Percentiles rank a stretch among this genome's conserved stretches.
Conservation (phyloP, 2,113 vertebrate genomes). For the Antennarius striatus region DNA sequence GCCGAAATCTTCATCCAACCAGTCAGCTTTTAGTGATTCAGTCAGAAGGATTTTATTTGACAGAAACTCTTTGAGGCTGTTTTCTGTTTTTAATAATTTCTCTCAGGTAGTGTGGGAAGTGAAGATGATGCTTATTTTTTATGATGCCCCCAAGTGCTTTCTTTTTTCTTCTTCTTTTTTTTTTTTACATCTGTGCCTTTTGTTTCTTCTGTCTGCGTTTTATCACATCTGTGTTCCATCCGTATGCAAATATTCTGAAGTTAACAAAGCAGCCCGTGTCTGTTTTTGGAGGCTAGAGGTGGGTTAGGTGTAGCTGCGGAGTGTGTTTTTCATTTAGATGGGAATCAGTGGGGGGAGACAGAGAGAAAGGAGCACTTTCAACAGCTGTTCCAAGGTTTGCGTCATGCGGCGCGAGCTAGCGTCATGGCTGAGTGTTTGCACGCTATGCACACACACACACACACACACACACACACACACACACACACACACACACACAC, state of each 20-base stretch:
- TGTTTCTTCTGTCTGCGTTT: conserved; percentile 44
- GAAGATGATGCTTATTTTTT: conserved; percentile 40
- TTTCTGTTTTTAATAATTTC: conserved; percentile 61
- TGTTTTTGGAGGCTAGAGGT: conserved; percentile 20
- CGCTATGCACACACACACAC: conserved; percentile 45
- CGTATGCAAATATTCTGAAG: conserved; percentile 45
- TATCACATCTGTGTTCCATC: conserved; percentile 58
- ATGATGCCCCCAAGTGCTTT: conserved; percentile 40
- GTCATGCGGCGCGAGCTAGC: conserved; percentile 53
- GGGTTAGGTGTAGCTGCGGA: conserved; percentile 32
- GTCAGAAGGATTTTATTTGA: conserved; percentile 30
- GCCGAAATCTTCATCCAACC: background rate
- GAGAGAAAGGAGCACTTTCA: conserved; percentile 32
- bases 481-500: conserved; percentile 13
- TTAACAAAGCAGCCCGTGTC: conserved; percentile 34
- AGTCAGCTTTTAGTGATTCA: background rate
- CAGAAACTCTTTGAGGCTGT: conserved; percentile 31
- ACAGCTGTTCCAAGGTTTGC: conserved; percentile 68
- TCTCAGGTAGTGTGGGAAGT: conserved; percentile 48
- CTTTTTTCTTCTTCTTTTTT: conserved; percentile 27
- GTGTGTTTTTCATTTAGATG: conserved; percentile 32
- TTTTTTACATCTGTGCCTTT: background rate
- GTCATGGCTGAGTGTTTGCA: conserved; percentile 68
- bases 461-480: conserved; percentile 20
- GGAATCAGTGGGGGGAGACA: conserved; percentile 34